Percentiles rank a stretch among this genome's conserved stretches.
Conservation (phyloP, 2,888 invertebrate genomes). For the Diarsia brunnea region DNA sequence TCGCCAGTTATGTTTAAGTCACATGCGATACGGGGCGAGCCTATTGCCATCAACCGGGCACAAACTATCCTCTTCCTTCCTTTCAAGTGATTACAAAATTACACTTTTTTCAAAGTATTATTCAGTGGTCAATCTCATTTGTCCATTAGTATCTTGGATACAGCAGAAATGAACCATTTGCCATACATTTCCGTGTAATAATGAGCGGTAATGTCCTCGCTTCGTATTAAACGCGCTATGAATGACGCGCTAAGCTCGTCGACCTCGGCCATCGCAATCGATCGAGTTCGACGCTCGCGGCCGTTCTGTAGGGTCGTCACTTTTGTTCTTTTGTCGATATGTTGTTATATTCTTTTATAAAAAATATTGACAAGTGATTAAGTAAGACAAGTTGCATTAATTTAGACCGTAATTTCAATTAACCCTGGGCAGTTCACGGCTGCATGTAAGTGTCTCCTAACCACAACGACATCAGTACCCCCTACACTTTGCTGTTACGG, state of each 20-base stretch:
- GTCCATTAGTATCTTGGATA: background rate
- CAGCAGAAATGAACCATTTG: background rate
- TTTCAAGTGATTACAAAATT: too few species aligned
- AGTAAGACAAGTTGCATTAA: background rate
- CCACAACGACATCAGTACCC: too few species aligned
- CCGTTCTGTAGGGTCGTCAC: slow-evolving; percentile 2
- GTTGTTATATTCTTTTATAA: background rate
- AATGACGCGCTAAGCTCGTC: background rate
- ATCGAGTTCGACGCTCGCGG: slow-evolving; percentile 27
- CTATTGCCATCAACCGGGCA: too few species aligned
- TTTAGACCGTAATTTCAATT: background rate
- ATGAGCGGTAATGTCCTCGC: background rate
- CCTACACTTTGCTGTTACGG: background rate
- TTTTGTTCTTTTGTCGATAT: background rate
- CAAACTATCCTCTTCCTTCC: too few species aligned
- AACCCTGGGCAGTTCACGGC: background rate
- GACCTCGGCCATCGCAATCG: slow-evolving; percentile 7
- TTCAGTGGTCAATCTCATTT: background rate
- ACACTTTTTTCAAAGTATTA: too few species aligned
- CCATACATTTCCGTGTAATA: background rate
- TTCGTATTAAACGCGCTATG: background rate
- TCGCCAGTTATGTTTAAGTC: too few species aligned
- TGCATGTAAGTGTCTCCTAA: background rate
- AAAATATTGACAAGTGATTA: too few species aligned
- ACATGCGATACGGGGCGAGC: too few species aligned